phyloP scores from a whole-genome alignment of 2,113 vertebrate species.

The Platysternon megacephalum region DNA sequence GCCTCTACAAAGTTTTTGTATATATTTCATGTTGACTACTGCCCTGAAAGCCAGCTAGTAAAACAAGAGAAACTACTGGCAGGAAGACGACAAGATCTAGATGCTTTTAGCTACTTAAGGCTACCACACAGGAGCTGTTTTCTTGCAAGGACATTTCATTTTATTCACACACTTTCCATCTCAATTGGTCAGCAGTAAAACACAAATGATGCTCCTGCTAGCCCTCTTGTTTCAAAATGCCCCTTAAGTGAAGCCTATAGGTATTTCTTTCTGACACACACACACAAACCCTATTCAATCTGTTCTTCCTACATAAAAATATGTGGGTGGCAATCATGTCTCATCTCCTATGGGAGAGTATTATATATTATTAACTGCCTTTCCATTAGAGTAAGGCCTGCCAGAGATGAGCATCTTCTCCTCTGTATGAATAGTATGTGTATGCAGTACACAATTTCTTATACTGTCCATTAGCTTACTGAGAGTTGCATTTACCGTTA shows the following conservation, averaged over 20 bases:
- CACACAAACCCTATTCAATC: constrained; percentile 4
- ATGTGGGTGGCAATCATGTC: constrained; percentile 7
- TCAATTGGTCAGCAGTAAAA: constrained; percentile 73
- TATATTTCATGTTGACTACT: background rate
- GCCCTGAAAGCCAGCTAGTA: constrained; percentile 5
- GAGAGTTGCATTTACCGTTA: constrained; percentile 52
- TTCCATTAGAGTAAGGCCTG: constrained; percentile 37
- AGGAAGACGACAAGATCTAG: constrained; percentile 5
- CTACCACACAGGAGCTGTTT: constrained; percentile 1
- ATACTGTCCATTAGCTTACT: constrained; percentile 60
- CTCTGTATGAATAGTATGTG: background rate
- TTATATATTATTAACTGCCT: constrained; percentile 30
- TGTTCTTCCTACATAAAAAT: background rate
- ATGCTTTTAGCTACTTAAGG: background rate
- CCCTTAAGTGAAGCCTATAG: constrained; percentile 45
- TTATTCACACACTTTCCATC: constrained; percentile 39
- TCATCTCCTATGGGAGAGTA: background rate
- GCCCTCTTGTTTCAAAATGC: constrained; percentile 49
- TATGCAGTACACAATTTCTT: constrained; percentile 48
- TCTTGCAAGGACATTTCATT: constrained; percentile 47
- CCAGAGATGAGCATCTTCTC: background rate
- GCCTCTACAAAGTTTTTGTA: background rate
- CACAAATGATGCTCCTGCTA: constrained; percentile 47
- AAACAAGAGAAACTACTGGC: background rate
- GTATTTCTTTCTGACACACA: constrained; percentile 33